Percentiles rank a stretch among this genome's conserved stretches.
These are phyloP conservation scores for Eristalis tenax DNA, from an alignment of 2,888 invertebrate genomes.

Conservation along the genomic window DNA sequence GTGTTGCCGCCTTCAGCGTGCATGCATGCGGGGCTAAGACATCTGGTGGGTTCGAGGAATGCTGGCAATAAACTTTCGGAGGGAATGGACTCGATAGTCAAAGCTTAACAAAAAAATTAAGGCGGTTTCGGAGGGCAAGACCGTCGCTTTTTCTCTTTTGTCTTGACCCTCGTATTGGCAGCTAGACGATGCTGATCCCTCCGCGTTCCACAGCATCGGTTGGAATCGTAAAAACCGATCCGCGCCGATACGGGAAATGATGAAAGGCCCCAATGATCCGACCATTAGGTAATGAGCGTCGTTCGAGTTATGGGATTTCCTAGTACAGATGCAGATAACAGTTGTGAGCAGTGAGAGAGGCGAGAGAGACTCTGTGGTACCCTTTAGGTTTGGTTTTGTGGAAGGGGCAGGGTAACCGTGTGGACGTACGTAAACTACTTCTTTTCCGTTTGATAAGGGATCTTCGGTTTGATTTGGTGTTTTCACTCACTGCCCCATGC, in stretches of 20 bases:
- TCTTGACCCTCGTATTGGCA: background rate
- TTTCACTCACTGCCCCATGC: background rate
- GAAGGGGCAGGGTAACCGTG: background rate
- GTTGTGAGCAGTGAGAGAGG: background rate
- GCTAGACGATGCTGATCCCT: background rate
- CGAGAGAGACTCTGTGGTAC: constrained; percentile 31
- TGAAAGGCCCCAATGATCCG: constrained; percentile 57
- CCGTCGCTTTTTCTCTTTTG: background rate
- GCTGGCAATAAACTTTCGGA: background rate
- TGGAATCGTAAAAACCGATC: constrained; percentile 56
- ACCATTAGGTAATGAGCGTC: constrained; percentile 67
- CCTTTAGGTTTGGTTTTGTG: background rate
- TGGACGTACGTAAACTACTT: too few relatives aligned
- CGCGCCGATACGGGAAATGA: constrained; percentile 59
- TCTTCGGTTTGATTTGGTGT: constrained; percentile 6
- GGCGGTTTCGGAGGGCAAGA: constrained; percentile 22
- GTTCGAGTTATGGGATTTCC: constrained; percentile 60
- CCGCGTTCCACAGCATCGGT: background rate
- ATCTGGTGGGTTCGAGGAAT: too few relatives aligned
- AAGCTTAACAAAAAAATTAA: constrained; percentile 3
- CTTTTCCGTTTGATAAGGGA: constrained; percentile 34
- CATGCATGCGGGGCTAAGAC: too few relatives aligned
- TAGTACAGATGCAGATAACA: constrained; percentile 47
- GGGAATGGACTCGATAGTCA: too few relatives aligned
- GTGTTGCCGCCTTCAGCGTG: background rate